Evolutionary conservation across 2,113 vertebrate genomes (phyloP), one percentile per base, ranked within the genome.

Genomic region (Garra rufa): DNA sequence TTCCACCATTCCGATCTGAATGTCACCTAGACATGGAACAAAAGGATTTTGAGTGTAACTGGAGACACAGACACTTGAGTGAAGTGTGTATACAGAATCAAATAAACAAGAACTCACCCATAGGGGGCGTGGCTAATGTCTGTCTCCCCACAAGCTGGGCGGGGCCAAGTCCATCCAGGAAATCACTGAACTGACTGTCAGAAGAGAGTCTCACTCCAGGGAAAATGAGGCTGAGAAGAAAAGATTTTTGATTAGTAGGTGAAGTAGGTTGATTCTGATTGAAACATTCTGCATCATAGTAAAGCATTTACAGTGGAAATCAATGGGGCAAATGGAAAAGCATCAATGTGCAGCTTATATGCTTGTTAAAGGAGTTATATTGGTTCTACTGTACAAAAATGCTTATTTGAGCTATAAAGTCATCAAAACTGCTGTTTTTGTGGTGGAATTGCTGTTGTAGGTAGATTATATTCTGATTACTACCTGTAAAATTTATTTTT

Each of bases 101-200:
- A 34, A 43, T 26, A 76, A 75, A 76, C 8, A 21, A 24, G 21
- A 46, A 30, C 96, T 95, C 93, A 99, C 98, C 98, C 97, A 99
- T 99, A 3, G 98, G 94, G 30, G 98, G 98, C 17, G 98, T 99
- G 65, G 98, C 98, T 91, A 99, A 93, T 2, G 98, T 99, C 93
- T 99, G 98, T 81, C 98, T 95, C 76, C 98, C 98, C 28, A 99
- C 98, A 41, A 99, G 95, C 92, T 99, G 98, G 46, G 95, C 98
- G 61, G 98, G 98, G 81, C 98, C 98, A 10, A 99, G 96, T 48
- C 98, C 98, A 90, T 99, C 98, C 87, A 99, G 93, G 90, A 99
- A 99, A 93, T 99, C 98, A 73, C 97, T 99, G 94, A 99, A 99
- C 87, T 99, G 98, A 89, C 97, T 98, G 34, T 99, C 98, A 28